phyloP scores from a whole-genome alignment of 2,113 vertebrate species.

The Myrmecobius fasciatus region DNA sequence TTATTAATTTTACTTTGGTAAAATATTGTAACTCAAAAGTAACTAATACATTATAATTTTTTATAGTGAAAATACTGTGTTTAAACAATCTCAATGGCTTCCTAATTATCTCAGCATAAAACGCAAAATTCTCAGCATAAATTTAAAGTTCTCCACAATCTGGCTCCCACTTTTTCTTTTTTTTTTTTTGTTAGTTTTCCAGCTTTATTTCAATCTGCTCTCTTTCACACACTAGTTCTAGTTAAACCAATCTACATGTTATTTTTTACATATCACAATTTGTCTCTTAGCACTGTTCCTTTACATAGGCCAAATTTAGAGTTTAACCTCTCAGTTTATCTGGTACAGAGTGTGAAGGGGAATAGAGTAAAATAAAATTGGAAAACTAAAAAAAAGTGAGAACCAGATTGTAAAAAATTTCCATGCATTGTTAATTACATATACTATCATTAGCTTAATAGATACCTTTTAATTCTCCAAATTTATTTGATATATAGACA shows the following conservation, averaged over 20 bases:
- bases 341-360: not conserved
- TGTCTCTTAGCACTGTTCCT: not conserved
- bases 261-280: not conserved
- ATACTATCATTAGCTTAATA: not conserved
- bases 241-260: not conserved
- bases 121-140: not conserved
- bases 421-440: not conserved
- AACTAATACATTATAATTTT: too few species aligned
- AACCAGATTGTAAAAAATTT: not conserved
- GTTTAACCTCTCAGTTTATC: not conserved
- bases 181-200: not conserved
- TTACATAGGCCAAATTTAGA: not conserved
- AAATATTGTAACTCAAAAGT: not conserved
- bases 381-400: not conserved
- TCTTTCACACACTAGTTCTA: not conserved
- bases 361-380: not conserved
- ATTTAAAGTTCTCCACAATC: not conserved
- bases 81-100: not conserved
- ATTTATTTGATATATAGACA: not conserved
- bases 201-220: not conserved
- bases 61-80: too few species aligned
- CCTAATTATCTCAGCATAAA: not conserved
- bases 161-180: not conserved
- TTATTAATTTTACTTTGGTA: not conserved
- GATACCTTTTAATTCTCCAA: conserved; percentile 28